Conservation (phyloP, 2,113 vertebrate species). For the Apteryx mantelli region DNA sequence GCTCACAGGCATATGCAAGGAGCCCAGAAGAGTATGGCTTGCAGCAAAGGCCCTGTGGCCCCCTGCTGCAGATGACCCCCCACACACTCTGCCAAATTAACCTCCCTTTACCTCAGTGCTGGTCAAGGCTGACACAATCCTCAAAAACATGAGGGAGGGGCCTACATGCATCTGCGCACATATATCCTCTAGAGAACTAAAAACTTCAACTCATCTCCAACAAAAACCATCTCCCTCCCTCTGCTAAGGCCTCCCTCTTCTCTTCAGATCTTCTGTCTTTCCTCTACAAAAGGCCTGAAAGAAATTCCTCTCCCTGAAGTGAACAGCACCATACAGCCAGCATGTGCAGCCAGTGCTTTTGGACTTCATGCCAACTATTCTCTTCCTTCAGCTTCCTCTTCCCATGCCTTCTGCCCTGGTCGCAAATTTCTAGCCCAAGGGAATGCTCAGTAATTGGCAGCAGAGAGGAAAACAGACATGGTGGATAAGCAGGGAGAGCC, state of each 20-base stretch:
- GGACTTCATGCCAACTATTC: not conserved
- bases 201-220: not conserved
- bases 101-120: fast-evolving
- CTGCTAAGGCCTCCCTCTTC: not conserved
- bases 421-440: fast-evolving
- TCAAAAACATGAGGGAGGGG: not conserved
- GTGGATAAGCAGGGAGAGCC: not conserved
- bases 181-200: not conserved
- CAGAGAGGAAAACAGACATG: fast-evolving
- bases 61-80: too few relatives aligned
- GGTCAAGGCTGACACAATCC: not conserved
- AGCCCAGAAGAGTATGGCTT: not conserved
- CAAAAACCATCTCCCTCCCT: not conserved
- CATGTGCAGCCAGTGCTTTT: fast-evolving
- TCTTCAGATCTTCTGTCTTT: not conserved
- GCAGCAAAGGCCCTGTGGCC: not conserved
- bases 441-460: too few relatives aligned
- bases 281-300: not conserved
- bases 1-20: not conserved
- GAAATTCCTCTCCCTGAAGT: not conserved
- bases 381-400: not conserved
- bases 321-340: not conserved
- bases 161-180: fast-evolving
- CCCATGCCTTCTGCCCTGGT: fast-evolving
- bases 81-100: not conserved